A percentile compares a stretch with the other conserved stretches of the same genome.
phyloP scores from a whole-genome alignment of 2,113 vertebrate genomes.

The Rattus norvegicus region DNA sequence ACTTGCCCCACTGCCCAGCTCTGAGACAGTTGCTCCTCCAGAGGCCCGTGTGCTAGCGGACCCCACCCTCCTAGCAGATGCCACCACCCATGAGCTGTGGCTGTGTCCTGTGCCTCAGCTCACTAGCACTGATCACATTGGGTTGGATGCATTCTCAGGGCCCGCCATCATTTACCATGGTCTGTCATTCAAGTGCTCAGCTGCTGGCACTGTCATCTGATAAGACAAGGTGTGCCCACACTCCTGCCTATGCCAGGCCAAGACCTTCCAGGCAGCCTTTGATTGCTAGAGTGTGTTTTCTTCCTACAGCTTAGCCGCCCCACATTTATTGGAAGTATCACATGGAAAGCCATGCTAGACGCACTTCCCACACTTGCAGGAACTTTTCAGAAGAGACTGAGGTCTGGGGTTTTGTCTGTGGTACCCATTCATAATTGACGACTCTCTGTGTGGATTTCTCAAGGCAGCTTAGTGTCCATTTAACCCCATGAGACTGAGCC shows the following conservation, averaged over 20 bases:
- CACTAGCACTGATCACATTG: accelerated
- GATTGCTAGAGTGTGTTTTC: not conserved
- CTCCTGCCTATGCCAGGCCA: not conserved
- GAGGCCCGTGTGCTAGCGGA: not conserved
- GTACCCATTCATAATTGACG: not conserved
- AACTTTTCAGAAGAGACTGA: not conserved
- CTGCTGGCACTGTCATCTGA: not conserved
- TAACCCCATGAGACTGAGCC: not conserved
- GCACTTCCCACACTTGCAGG: not conserved
- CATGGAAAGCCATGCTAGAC: not conserved
- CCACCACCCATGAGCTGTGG: not conserved
- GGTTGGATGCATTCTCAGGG: not conserved
- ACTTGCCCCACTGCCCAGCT: too few relatives aligned
- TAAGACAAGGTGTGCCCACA: not conserved
- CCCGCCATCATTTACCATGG: not conserved
- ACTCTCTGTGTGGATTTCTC: not conserved
- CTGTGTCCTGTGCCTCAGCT: not conserved
- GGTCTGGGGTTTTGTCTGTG: not conserved
- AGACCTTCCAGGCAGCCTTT: not conserved
- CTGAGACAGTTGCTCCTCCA: not conserved
- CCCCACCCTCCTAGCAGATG: too few relatives aligned
- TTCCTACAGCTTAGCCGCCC: not conserved
- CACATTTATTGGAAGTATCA: not conserved
- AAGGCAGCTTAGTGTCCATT: not conserved
- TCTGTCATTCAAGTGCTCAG: not conserved